Evolutionary conservation across 2,888 invertebrate genomes (phyloP), one percentile per base, ranked within the genome.

Genomic region (Chrysodeixis includens): DNA sequence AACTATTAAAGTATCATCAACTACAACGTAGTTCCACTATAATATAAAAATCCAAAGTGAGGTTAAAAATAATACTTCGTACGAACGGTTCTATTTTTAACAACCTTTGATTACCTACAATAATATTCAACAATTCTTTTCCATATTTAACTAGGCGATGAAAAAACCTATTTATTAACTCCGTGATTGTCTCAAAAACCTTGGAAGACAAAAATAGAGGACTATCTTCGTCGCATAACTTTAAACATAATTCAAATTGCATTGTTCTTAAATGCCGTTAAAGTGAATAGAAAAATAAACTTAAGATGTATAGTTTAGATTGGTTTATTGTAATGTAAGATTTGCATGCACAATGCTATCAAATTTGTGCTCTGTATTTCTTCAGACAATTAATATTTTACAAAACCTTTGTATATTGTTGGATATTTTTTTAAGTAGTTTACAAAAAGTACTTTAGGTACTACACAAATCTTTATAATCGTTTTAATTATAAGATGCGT

Each of bases 311-410:
- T 0, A 55, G 12, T 30, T 49, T 32, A 35, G 56, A 69, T 64
- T 52, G 22, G 51, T 52, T 22, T 49, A 62, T 56, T 61, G 10
- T 67, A 66, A 77, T 77, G 62, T 63, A 7, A 30, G 26, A 70
- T 74, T 72, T 67, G 70, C 74, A 70, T 78, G 66, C 75, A 57
- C 54, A 64, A 46, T 26, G 54, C 52, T 53, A 63, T 74, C 57
- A 66, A 66, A 63, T 60, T 63, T 62, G 46, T 46, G 22, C 44
- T 26, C n/a, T 16, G 14, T 63, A 78, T 70, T 70, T 60, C 64
- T 62, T 20, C 30, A 71, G 67, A 66, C 62, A 69, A 71, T 69
- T 59, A 54, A 69, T 66, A 69, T 64, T 71, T 60, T 30, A 16
- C 7, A n/a, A n/a, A n/a, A n/a, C n/a, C n/a, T n/a, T n/a, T n/a